A percentile compares a stretch with the other conserved stretches of the same genome.
Conservation (phyloP, 2,113 vertebrate genomes). For the Actenoides lindsayi region DNA sequence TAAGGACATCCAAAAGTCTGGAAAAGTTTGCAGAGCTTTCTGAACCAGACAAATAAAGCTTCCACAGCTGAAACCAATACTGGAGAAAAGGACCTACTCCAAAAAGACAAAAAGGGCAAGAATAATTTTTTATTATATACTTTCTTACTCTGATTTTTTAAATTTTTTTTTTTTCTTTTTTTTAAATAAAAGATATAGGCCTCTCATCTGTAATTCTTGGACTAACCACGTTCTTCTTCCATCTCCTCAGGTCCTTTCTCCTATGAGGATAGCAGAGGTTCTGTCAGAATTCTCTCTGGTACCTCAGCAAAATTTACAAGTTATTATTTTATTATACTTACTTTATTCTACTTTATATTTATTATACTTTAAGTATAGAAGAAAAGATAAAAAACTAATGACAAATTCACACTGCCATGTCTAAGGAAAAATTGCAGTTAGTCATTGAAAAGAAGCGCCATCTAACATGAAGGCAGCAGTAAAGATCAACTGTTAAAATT, state of each 20-base stretch:
- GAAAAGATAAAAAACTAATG: neutral
- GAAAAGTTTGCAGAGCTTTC: neutral
- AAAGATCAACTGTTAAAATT: neutral
- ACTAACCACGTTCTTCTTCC: neutral
- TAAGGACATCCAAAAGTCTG: neutral
- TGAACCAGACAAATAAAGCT: neutral
- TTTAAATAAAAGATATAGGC: neutral
- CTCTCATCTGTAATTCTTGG: neutral
- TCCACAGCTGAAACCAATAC: neutral
- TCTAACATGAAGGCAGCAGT: neutral
- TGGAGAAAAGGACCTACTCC: neutral
- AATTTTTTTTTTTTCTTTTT: neutral
- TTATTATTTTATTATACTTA: neutral
- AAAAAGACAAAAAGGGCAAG: neutral
- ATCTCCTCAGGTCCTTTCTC: no score
- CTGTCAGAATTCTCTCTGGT: neutral
- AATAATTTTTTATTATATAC: neutral
- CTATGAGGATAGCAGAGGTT: neutral
- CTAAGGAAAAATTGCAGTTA: neutral
- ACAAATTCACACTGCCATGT: neutral
- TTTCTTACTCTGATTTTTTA: neutral
- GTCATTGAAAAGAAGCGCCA: neutral
- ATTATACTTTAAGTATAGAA: neutral
- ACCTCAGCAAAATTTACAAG: neutral
- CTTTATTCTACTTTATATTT: neutral